A percentile compares a stretch with the other conserved stretches of the same genome.
phyloP scores from a whole-genome alignment of 2,113 vertebrate species.

The Cyprinodon variegatus region DNA sequence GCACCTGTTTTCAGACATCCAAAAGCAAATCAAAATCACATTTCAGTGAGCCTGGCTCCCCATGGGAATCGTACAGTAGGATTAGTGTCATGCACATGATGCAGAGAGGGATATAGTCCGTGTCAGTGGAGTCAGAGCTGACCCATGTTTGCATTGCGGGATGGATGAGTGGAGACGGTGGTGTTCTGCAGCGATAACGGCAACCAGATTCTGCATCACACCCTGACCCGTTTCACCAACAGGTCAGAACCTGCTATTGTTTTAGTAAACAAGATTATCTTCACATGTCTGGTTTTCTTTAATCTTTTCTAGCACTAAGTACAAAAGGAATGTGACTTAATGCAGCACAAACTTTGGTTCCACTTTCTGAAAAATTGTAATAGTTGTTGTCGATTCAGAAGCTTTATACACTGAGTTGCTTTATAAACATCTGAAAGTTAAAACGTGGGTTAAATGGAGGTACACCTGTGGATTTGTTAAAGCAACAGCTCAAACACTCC shows the following conservation, averaged over 20 bases:
- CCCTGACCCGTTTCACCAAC: neutral
- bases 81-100: conserved; percentile 18
- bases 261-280: neutral
- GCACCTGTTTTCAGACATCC: conserved; percentile 48
- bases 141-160: conserved; percentile 6
- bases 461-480: neutral
- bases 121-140: conserved; percentile 6
- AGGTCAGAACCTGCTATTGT: neutral
- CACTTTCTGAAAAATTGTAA: too few species aligned
- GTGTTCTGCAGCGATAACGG: conserved; percentile 5
- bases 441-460: neutral
- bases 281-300: neutral
- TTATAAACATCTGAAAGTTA: neutral
- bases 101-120: neutral
- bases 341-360: too few species aligned
- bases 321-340: neutral
- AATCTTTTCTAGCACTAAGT: neutral
- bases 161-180: conserved; percentile 5
- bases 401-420: neutral
- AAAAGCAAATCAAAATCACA: conserved; percentile 30
- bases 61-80: neutral
- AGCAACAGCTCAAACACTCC: neutral
- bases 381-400: too few species aligned
- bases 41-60: conserved; percentile 8
- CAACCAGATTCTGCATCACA: neutral